Conservation (phyloP, 2,888 invertebrate species). For the Malthinus flaveolus region DNA sequence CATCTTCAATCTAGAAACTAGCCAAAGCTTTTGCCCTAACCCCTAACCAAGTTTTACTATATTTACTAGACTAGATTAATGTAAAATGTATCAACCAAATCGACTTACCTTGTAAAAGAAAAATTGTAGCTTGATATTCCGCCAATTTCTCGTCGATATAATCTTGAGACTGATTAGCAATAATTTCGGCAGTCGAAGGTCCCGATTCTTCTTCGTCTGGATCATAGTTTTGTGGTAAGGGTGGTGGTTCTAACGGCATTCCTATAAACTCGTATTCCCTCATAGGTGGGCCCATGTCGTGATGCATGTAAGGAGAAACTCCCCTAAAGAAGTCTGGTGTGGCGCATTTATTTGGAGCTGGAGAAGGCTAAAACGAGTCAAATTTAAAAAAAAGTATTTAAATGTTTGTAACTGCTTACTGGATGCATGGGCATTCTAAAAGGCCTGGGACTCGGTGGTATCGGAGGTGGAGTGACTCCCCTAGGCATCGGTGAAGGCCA, state of each 20-base stretch:
- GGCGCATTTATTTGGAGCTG: constrained; percentile 53
- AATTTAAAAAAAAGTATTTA: background rate
- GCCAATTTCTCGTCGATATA: constrained; percentile 92
- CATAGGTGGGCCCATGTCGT: constrained; percentile 54
- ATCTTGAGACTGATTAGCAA: constrained; percentile 91
- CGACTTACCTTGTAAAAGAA: constrained; percentile 80
- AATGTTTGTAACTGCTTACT: constrained; percentile 41
- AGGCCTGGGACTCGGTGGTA: constrained; percentile 54
- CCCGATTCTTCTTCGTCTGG: constrained; percentile 74
- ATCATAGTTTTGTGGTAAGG: constrained; percentile 54
- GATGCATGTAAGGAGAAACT: constrained; percentile 40
- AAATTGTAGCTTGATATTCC: constrained; percentile 91
- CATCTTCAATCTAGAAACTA: no score
- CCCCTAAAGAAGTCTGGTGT: constrained; percentile 49
- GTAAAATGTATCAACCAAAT: constrained; percentile 5
- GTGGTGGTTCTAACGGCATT: constrained; percentile 70
- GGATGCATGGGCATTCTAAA: constrained; percentile 54
- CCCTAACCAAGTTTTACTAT: background rate
- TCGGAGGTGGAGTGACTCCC: constrained; percentile 47
- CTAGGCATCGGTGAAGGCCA: constrained; percentile 63
- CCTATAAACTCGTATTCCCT: constrained; percentile 74
- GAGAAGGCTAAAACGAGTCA: constrained; percentile 54
- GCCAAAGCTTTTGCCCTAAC: no score
- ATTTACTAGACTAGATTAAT: no score
- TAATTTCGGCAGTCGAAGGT: constrained; percentile 88